Evolutionary conservation across 2,113 vertebrate species (phyloP).

Genomic region (Tinamus guttatus): DNA sequence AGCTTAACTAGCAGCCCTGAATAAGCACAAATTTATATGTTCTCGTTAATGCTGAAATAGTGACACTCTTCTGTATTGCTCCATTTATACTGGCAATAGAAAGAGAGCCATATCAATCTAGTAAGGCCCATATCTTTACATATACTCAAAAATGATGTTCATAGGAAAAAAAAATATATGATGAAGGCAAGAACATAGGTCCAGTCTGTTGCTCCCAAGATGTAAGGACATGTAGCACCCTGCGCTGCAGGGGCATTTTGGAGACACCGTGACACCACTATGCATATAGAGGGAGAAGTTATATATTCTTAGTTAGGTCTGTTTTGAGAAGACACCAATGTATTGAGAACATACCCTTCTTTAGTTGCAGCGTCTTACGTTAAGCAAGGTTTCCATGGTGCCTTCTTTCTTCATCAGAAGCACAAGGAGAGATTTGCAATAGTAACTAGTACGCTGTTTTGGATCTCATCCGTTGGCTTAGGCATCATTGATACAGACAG

Average conservation of each 20-base stretch:
- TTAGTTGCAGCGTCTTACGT: neutral
- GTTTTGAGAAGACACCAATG: neutral
- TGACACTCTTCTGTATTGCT: neutral
- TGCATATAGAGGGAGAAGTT: neutral
- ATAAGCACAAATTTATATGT: constrained; percentile 58
- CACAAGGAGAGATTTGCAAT: neutral
- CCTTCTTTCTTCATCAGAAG: neutral
- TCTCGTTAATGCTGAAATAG: constrained; percentile 46
- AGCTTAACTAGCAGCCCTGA: constrained; percentile 18
- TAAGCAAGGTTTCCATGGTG: neutral
- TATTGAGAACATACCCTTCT: neutral
- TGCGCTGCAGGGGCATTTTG: neutral
- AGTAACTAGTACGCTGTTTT: neutral
- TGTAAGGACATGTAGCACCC: neutral
- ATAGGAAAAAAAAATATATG: neutral
- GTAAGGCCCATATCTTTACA: neutral
- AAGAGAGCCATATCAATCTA: neutral
- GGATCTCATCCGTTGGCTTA: neutral
- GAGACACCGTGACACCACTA: neutral
- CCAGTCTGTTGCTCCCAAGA: neutral
- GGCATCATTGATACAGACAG: neutral
- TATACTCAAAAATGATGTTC: neutral
- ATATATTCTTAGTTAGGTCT: neutral
- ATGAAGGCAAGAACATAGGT: neutral
- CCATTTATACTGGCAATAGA: constrained; percentile 21